Percentiles rank a stretch among this genome's conserved stretches.
Conservation (phyloP, 2,113 vertebrate species). For the Pituophis catenifer region DNA sequence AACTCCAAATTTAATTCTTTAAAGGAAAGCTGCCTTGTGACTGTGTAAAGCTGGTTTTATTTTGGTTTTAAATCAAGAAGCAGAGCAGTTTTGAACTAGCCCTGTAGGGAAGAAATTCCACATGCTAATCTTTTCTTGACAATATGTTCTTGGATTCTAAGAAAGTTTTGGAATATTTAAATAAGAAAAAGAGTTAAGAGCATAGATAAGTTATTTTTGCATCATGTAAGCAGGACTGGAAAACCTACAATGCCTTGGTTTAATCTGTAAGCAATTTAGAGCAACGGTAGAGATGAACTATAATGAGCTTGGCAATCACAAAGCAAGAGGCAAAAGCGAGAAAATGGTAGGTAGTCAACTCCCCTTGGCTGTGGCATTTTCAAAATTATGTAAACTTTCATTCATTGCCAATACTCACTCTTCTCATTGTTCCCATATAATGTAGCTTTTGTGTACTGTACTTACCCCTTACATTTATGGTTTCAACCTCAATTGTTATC, state of each 20-base stretch:
- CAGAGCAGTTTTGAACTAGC: not conserved
- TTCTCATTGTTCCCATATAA: not conserved
- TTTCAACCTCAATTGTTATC: not conserved
- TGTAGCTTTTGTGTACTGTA: not conserved
- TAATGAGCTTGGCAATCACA: not conserved
- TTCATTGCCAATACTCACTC: not conserved
- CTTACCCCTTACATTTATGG: not conserved
- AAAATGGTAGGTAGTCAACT: not conserved
- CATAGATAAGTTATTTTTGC: not conserved
- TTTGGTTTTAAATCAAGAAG: not conserved
- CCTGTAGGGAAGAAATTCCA: not conserved
- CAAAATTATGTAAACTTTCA: not conserved
- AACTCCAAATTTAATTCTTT: not conserved
- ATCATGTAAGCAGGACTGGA: not conserved
- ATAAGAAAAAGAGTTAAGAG: not conserved
- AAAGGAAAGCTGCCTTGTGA: not conserved
- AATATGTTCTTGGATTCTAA: not conserved
- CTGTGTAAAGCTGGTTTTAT: not conserved
- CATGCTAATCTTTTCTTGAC: not conserved
- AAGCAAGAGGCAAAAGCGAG: not conserved
- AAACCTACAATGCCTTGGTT: not conserved
- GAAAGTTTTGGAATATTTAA: not conserved
- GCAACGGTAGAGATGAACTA: not conserved
- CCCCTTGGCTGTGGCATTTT: not conserved
- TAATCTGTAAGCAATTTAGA: not conserved